Base-by-base conservation (phyloP, 2,888 invertebrate genomes). In the Eristalinus aeneus region DNA sequence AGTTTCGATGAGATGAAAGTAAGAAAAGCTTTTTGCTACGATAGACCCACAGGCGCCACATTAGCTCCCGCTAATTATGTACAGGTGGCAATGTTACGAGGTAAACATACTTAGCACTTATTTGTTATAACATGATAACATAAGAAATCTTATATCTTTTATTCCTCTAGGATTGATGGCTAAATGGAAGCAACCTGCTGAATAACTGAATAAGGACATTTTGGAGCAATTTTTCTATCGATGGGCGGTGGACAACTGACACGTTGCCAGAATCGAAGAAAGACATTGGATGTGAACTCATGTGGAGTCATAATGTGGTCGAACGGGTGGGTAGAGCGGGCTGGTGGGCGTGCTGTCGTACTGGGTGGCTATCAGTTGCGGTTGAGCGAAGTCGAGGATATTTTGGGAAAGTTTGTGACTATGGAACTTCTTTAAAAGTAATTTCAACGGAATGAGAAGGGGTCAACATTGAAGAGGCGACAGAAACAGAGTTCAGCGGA, bases 171-270 rank as follows among this genome's bases (percentile, higher is more conserved):
- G n/a, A n/a, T n/a, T n/a, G n/a, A n/a, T n/a, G n/a, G n/a, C n/a
- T n/a, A n/a, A n/a, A n/a, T n/a, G n/a, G n/a, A n/a, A n/a, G n/a
- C n/a, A n/a, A n/a, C n/a, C n/a, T n/a, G n/a, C n/a, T n/a, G n/a
- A n/a, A n/a, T n/a, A n/a, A n/a, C n/a, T n/a, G n/a, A n/a, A n/a
- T n/a, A n/a, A n/a, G n/a, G n/a, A n/a, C n/a, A n/a, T n/a, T n/a
- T n/a, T n/a, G n/a, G n/a, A n/a, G n/a, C n/a, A 71, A 78, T 71
- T 78, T 58, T 68, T 69, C 27, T 9, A 23, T 20, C 46, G 22
- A 12, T 34, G 16, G 63, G 63, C 9, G 3, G 27, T 8, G 56
- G 65, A 58, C 58, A 54, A 74, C 36, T 58, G 68, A 65, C 74
- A 56, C 53, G 39, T 74, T 36, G 74, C 20, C 11, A 74, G 56